phyloP scores from a whole-genome alignment of 2,113 vertebrate genomes.

The Syngnathoides biaculeatus region DNA sequence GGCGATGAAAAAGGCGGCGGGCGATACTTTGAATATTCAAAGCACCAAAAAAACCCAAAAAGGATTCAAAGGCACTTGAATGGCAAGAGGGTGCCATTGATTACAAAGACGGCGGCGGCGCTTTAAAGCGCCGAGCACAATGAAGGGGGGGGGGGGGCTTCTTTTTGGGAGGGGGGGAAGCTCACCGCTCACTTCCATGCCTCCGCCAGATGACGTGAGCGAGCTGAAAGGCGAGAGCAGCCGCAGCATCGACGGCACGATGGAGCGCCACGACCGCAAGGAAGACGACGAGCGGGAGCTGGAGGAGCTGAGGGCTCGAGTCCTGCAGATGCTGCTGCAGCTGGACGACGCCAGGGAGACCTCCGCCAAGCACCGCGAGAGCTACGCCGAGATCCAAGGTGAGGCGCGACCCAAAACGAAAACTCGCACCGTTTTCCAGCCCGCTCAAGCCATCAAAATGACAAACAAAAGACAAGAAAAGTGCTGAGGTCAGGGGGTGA shows the following conservation, averaged over 20 bases:
- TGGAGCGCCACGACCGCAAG: constrained; percentile 64
- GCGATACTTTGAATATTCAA: constrained; percentile 8
- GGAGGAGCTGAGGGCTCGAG: constrained; percentile 81
- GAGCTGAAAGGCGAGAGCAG: too few relatives aligned
- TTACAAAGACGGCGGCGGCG: constrained; percentile 4
- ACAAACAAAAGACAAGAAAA: too few relatives aligned
- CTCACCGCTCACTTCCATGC: constrained; percentile 15
- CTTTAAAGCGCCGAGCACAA: constrained; percentile 10
- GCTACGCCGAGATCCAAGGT: constrained; percentile 84
- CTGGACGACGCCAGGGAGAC: constrained; percentile 80
- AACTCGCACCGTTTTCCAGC: too few relatives aligned
- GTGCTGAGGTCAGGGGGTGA: too few relatives aligned
- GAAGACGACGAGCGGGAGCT: constrained; percentile 81
- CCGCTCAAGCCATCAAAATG: too few relatives aligned
- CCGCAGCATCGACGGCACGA: too few relatives aligned
- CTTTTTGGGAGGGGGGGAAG: too few relatives aligned
- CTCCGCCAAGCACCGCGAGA: constrained; percentile 81
- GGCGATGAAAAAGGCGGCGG: background rate
- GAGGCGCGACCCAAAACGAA: constrained; percentile 20
- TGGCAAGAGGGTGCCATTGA: constrained; percentile 68
- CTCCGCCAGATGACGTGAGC: constrained; percentile 57
- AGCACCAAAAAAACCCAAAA: too few relatives aligned
- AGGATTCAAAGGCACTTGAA: constrained; percentile 6
- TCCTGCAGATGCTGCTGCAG: constrained; percentile 82
- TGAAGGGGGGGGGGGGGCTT: constrained; percentile 13